Evolutionary conservation across 2,888 invertebrate species (phyloP), one percentile per base, ranked within the genome.

Genomic region (Marasmarcha lunaedactyla): DNA sequence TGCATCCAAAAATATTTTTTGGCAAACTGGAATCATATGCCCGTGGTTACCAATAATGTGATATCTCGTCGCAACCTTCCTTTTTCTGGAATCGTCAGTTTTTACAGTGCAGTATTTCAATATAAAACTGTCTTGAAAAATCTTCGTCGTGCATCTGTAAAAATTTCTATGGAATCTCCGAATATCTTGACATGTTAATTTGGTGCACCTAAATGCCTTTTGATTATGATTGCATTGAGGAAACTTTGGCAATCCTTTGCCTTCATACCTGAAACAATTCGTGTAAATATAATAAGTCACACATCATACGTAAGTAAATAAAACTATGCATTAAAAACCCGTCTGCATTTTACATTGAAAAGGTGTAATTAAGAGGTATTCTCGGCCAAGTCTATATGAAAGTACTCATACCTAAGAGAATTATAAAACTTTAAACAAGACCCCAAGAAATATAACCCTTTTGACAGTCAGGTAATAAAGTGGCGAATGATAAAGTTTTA

Each of bases 121-220:
- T 27, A 46, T 38, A 42, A 48, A 43, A 44, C 34, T 33, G 33
- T 48, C 48, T 44, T 46, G 48, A 12, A 27, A 30, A 13, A 48
- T 14, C 42, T 45, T 48, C 13, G 38, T 45, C 15, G 37, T 13
- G 35, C 42, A 38, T 34, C 42, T 42, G 39, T 46, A 46, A 38
- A 48, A 44, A 26, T 37, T 42, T 41, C 33, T 38, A 35, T 48
- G 42, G 40, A 49, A 49, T 44, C 43, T 49, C 26, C 49, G 40
- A 15, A 49, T 46, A 40, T 39, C 39, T 36, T 39, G 36, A 15
- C 39, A 30, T 42, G 43, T 38, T 37, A 45, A 15, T 40, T 33
- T 35, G 33, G 36, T 42, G 26, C 48, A 48, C 10, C 42, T 39
- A 38, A 49, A 49, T 30, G 46, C 45, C 39, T 47, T 49, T 40